Base-by-base conservation (phyloP, 2,797 vertebrate species). In the Nyctalus aviator region DNA sequence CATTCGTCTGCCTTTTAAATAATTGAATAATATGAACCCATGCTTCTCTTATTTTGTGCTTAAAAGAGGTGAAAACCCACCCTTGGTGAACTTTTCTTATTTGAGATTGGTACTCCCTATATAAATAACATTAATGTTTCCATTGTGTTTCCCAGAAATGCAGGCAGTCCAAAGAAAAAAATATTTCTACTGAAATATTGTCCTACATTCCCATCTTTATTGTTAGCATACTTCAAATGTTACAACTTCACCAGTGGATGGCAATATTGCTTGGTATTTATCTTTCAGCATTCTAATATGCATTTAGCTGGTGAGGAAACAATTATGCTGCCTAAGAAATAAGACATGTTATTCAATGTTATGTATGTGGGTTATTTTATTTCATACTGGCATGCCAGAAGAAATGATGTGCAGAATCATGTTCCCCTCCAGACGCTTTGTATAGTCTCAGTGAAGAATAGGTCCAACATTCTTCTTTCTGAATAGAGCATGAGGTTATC, bases 211-310 rank as follows among this genome's bases (percentile, higher is more conserved):
- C 32, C 23, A 25, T 53, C 27, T 32, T 91, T 68, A 71, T 57
- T 50, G 90, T 75, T 44, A n/a, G 71, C 77, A 57, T 90, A 23
- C 15, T 83, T 94, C 82, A 77, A 90, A 78, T 94, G 13, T 84
- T 84, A 88, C 23, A 76, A 25, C 91, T 94, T 96, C 53, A 84
- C 79, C 84, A 94, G 91, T 88, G 90, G 93, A 94, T 94, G 83
- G 77, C 93, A 96, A 93, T 93, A 90, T 91, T 97, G 81, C 50
- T 87, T 94, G 55, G 96, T 94, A 82, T 91, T 93, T 94, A 62
- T 46, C 73, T 41, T 90, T 90, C 20, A 32, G 30, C 27, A 91
- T 92, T 85, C 15, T 78, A 57, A 50, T 84, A 68, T 81, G 13
- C 4, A 66, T 78, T 84, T 35, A 68, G 23, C 30, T 72, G 53